Evolutionary conservation across 2,888 invertebrate genomes (phyloP), one percentile per base, ranked within the genome.

Genomic region (Oligia fasciuncula): DNA sequence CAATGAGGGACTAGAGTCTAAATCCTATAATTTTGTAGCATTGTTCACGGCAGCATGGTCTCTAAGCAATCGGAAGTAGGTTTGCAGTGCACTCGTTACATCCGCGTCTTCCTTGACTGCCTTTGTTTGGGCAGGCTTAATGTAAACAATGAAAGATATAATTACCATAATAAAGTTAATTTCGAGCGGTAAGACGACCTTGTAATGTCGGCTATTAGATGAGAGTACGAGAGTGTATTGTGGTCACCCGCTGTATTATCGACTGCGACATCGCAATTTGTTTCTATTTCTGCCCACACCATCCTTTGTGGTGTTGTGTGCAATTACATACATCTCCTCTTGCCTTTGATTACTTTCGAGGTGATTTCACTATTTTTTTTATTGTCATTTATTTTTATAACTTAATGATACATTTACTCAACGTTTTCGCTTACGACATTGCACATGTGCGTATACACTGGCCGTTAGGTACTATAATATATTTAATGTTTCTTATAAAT

Each of bases 11-110:
- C 93, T 91, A 86, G 90, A 89, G 87, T 91, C 88, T 95, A 95
- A 96, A 93, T 94, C 94, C 96, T 96, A 95, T 96, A 96, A 96
- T 96, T 94, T 95, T 88, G 91, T 89, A 90, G 94, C 92, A 94
- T 95, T 95, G 95, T 95, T 95, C 93, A 92, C 93, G 91, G 93
- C 93, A 90, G 90, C 90, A 85, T 90, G 90, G 89, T 87, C 93
- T 93, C 87, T 88, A 85, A 91, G 91, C 91, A 94, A 90, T 93
- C 93, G 92, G 92, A 96, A 95, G 94, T 95, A 94, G 96, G 96
- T 95, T 96, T 96, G 93, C 93, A 94, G 95, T 94, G 93, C 95
- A 93, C 82, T 89, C 89, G 91, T 91, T 91, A 90, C 91, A 93
- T 94, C 94, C 93, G 94, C 89, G 81, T 91, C 91, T 49, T 82